Evolutionary conservation across 2,888 invertebrate species (phyloP).

Genomic region (Amphimallon solstitiale): DNA sequence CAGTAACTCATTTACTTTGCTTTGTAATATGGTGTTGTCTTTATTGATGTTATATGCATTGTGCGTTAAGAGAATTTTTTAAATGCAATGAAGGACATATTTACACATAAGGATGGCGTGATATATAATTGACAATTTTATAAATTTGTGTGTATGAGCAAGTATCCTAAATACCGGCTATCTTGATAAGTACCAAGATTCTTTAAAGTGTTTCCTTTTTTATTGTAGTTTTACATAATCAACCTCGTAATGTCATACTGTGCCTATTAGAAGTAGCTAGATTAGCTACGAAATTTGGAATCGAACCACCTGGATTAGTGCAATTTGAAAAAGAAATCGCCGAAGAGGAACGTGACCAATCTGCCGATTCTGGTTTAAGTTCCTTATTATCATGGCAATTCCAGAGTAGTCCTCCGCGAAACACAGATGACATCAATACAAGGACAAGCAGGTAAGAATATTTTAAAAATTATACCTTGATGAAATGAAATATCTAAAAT

Average conservation of each 20-base stretch:
- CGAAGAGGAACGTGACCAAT: conserved; percentile 74
- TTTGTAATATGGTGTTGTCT: too few relatives aligned
- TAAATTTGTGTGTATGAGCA: too few relatives aligned
- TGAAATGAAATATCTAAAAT: too few relatives aligned
- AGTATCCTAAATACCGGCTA: too few relatives aligned
- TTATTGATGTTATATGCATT: too few relatives aligned
- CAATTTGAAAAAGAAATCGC: conserved; percentile 88
- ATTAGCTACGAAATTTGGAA: conserved; percentile 78
- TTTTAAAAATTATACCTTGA: too few relatives aligned
- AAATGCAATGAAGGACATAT: too few relatives aligned
- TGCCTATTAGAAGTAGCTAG: conserved; percentile 88
- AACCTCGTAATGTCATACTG: conserved; percentile 84
- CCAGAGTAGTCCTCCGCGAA: conserved; percentile 65
- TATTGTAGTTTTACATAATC: conserved; percentile 78
- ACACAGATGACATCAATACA: conserved; percentile 63
- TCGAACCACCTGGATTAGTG: conserved; percentile 85
- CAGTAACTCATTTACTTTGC: too few relatives aligned
- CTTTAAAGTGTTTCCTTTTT: conserved; percentile 20
- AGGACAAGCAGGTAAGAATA: conserved; percentile 68
- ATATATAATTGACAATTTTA: background rate
- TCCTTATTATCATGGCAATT: conserved; percentile 77
- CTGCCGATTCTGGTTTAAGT: conserved; percentile 73
- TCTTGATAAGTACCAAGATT: background rate
- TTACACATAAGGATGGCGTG: too few relatives aligned
- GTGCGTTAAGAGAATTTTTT: too few relatives aligned